Evolutionary conservation across 2,888 invertebrate species (phyloP).

Genomic region (Ephialtes manifestator): DNA sequence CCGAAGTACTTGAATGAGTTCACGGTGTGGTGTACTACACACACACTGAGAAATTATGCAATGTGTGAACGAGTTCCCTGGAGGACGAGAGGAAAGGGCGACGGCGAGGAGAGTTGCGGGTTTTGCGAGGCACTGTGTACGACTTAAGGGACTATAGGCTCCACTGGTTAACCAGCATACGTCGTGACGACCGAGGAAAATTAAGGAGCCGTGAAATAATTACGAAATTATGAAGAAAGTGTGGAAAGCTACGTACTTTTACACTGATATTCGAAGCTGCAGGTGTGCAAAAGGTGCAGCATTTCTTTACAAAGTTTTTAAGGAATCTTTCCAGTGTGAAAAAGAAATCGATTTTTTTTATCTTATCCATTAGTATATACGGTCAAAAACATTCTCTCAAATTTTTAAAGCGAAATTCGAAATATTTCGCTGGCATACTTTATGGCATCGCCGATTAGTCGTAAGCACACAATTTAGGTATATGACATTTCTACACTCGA

Average conservation of each 20-base stretch:
- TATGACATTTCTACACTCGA: too few relatives aligned
- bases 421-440: too few relatives aligned
- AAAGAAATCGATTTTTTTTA: too few relatives aligned
- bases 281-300: too few relatives aligned
- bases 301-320: too few relatives aligned
- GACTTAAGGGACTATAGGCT: constrained; percentile 6
- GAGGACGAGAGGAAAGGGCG: neutral
- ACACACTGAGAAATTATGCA: constrained; percentile 8
- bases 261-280: neutral
- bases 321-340: too few relatives aligned
- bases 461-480: too few relatives aligned
- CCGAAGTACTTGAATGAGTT: constrained; percentile 9
- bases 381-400: too few relatives aligned
- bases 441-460: too few relatives aligned
- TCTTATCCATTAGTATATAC: too few relatives aligned
- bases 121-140: constrained; percentile 15
- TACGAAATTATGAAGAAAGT: neutral
- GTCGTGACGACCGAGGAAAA: constrained; percentile 28
- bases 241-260: neutral
- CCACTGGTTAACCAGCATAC: constrained; percentile 12
- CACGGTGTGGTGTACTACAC: neutral
- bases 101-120: neutral
- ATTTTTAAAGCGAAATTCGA: too few relatives aligned
- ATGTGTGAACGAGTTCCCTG: neutral
- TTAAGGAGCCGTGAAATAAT: constrained; percentile 42